Evolutionary conservation across 2,888 invertebrate species (phyloP), one percentile per base, ranked within the genome.

Genomic region (Clusia tigrina): DNA sequence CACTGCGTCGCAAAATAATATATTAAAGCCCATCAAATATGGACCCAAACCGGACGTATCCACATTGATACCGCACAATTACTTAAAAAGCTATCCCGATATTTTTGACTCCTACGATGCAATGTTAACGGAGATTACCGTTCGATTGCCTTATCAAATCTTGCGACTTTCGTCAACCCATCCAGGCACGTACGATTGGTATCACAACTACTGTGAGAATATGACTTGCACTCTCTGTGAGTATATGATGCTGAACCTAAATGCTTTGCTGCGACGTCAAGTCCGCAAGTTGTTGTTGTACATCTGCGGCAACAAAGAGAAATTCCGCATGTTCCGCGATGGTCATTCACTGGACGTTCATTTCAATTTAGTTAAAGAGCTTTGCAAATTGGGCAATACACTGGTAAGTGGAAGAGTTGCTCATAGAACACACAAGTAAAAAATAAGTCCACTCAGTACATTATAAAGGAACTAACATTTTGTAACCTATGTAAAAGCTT

Each of bases 51-150:
- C 96, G 0, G 97, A 98, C 80, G 95, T 97, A 92, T 93, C 94
- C 5, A 97, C 97, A 10, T 94, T 98, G 85, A 98, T 98, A 85
- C 87, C 93, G 58, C 89, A 92, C 69, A 95, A 95, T 79, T 96
- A 96, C 78, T 92, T 97, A 38, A 96, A 95, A 83, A 95, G 96
- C 81, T 91, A 93, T 0, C 89, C 91, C 56, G 97, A 98, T 80
- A 92, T 98, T 32, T 96, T 98, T 81, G 94, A 96, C 80, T 93
- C 94, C 66, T 97, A 96, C 82, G 94, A 95, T 10, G 94, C 95
- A 69, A 86, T 98, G n/a, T 85, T 98, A 23, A 96, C 98, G 59
- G 98, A 98, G 86, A 94, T 98, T 89, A 93, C 95, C 0, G 86
- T 98, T 10, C 88, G 97, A 20, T 86, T 98, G 62, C 97, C 98